A percentile compares a stretch with the other conserved stretches of the same genome.
These are phyloP conservation scores for Cacatua alba DNA, from an alignment of 2,113 vertebrate species.

Conservation along the genomic window DNA sequence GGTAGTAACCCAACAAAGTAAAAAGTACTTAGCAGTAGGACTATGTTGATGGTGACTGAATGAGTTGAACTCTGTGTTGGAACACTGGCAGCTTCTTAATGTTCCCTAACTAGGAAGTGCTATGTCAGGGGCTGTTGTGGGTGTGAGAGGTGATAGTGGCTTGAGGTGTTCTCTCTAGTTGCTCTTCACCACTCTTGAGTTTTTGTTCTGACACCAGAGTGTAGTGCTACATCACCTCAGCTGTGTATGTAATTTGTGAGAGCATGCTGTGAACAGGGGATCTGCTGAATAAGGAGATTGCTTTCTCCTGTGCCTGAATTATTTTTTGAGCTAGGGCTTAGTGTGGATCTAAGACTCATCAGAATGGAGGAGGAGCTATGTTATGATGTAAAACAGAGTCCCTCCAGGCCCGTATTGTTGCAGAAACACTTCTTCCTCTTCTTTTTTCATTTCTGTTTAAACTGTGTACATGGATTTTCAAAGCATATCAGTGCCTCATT, in stretches of 20 bases:
- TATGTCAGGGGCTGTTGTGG: neutral
- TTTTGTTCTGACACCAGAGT: neutral
- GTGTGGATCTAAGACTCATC: neutral
- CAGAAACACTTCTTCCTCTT: neutral
- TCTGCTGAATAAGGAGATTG: neutral
- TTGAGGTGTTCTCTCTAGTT: neutral
- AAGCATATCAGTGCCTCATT: neutral
- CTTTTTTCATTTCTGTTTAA: neutral
- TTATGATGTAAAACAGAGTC: neutral
- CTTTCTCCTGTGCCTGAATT: neutral
- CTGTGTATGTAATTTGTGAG: neutral
- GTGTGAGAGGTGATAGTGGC: neutral
- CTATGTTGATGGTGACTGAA: neutral
- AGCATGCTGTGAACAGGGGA: neutral
- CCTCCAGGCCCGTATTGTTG: neutral
- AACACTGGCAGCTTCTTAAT: neutral
- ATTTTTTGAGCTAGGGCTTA: neutral
- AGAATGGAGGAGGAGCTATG: neutral
- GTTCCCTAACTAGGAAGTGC: neutral
- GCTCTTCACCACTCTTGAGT: neutral
- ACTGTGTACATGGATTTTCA: neutral
- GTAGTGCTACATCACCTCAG: neutral
- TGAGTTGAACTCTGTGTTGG: accelerated
- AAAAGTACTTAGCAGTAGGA: neutral
- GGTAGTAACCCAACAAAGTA: neutral